Conservation (phyloP, 1,140 invertebrate species). For the Calliopsis andreniformis region DNA sequence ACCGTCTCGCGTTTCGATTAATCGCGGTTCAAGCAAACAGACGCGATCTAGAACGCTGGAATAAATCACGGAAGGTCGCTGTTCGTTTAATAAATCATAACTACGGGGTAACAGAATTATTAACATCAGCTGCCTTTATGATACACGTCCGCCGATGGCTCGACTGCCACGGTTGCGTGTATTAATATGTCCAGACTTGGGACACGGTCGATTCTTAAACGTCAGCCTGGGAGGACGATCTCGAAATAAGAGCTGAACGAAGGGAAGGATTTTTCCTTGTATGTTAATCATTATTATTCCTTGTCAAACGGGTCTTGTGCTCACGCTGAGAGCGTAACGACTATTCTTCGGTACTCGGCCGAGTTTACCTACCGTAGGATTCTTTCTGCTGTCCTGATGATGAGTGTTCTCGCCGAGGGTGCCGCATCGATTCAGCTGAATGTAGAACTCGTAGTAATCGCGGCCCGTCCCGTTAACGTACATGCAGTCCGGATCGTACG, state of each 20-base stretch:
- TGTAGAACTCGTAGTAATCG: conserved; percentile 96
- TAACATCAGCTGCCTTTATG: conserved; percentile 14
- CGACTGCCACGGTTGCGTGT: not conserved
- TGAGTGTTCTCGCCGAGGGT: conserved; percentile 93
- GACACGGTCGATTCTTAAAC: conserved; percentile 9
- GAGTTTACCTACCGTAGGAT: conserved; percentile 87
- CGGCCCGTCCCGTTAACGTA: conserved; percentile 96
- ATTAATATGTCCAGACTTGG: conserved; percentile 1
- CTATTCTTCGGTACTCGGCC: not conserved
- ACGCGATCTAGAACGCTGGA: not conserved
- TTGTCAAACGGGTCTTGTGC: conserved; percentile 22
- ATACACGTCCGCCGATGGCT: not conserved
- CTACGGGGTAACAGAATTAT: conserved; percentile 23
- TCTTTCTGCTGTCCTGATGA: conserved; percentile 91
- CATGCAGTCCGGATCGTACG: conserved; percentile 96
- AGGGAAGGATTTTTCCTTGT: not conserved
- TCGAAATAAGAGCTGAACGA: conserved; percentile 5
- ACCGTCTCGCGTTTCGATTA: not conserved
- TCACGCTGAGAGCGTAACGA: conserved; percentile 41
- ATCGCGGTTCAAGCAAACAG: not conserved
- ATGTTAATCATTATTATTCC: conserved; percentile 54
- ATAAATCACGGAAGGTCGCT: conserved; percentile 1
- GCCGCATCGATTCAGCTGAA: conserved; percentile 95
- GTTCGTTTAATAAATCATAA: conserved; percentile 19
- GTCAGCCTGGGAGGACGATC: not conserved